A percentile compares a stretch with the other conserved stretches of the same genome.
Conservation (phyloP, 2,797 vertebrate species). For the Lepus oiostolus region DNA sequence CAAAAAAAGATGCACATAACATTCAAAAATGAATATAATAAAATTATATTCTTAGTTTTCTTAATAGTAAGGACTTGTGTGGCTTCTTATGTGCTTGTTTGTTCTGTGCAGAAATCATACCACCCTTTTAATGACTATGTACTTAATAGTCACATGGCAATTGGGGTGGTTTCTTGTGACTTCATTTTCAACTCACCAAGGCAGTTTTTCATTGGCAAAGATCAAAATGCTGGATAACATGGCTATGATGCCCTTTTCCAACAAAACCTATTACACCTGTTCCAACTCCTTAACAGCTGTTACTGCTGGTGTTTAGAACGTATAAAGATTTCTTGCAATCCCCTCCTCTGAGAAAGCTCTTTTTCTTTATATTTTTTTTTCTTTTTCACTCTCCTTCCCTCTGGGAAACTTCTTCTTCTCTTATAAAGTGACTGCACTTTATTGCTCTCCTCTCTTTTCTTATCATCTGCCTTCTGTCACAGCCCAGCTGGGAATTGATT, state of each 20-base stretch:
- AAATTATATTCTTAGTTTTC: not conserved
- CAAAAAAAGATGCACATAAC: not conserved
- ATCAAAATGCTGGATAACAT: not conserved
- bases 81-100: not conserved
- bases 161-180: not conserved
- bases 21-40: not conserved
- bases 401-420: slow-evolving; percentile 46
- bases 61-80: not conserved
- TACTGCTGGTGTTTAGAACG: not conserved
- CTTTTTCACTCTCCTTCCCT: slow-evolving; percentile 46
- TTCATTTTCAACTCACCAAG: slow-evolving; percentile 4
- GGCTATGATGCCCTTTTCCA: not conserved
- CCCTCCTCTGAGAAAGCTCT: not conserved
- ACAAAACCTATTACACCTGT: not conserved
- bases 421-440: slow-evolving; percentile 61
- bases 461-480: slow-evolving; percentile 80
- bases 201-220: not conserved
- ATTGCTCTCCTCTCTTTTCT: slow-evolving; percentile 65
- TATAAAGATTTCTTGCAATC: not conserved
- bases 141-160: not conserved
- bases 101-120: not conserved
- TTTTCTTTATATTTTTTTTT: not conserved
- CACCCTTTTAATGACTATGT: not conserved
- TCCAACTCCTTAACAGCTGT: not conserved
- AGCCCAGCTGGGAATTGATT: slow-evolving; percentile 80